A percentile compares a stretch with the other conserved stretches of the same genome.
These are phyloP conservation scores for Paraplagusia blochii DNA, from an alignment of 2,113 vertebrate genomes.

Conservation along the genomic window DNA sequence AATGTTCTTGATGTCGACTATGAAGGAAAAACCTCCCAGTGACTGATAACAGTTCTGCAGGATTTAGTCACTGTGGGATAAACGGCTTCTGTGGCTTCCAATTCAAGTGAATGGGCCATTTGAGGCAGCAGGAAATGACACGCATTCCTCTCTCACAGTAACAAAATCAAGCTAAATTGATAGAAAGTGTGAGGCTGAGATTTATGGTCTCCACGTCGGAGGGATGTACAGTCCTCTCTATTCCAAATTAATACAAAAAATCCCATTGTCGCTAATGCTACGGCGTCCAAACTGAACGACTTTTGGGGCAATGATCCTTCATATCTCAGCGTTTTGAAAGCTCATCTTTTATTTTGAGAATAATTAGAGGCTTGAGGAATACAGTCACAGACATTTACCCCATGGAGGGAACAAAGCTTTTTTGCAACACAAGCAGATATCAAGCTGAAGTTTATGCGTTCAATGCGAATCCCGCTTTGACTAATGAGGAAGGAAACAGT, in stretches of 20 bases:
- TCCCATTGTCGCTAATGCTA: too few species aligned
- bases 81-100: conserved; percentile 46
- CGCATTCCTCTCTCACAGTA: conserved; percentile 61
- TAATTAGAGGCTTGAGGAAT: not conserved
- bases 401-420: not conserved
- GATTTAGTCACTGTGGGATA: conserved; percentile 32
- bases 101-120: conserved; percentile 48
- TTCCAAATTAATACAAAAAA: too few species aligned
- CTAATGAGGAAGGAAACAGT: too few species aligned
- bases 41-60: conserved; percentile 45
- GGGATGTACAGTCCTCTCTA: too few species aligned
- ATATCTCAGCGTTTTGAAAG: not conserved
- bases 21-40: conserved; percentile 38
- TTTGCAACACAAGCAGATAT: not conserved
- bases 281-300: too few species aligned
- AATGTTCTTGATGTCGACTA: conserved; percentile 22
- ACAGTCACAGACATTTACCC: not conserved
- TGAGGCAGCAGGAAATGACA: conserved; percentile 72
- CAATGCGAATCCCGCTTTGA: not conserved
- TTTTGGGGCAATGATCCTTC: too few species aligned
- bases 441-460: not conserved
- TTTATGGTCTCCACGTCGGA: not conserved
- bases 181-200: conserved; percentile 22
- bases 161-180: conserved; percentile 54
- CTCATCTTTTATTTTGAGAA: not conserved